phyloP scores from a whole-genome alignment of 2,113 vertebrate species.

The Columba janthina region DNA sequence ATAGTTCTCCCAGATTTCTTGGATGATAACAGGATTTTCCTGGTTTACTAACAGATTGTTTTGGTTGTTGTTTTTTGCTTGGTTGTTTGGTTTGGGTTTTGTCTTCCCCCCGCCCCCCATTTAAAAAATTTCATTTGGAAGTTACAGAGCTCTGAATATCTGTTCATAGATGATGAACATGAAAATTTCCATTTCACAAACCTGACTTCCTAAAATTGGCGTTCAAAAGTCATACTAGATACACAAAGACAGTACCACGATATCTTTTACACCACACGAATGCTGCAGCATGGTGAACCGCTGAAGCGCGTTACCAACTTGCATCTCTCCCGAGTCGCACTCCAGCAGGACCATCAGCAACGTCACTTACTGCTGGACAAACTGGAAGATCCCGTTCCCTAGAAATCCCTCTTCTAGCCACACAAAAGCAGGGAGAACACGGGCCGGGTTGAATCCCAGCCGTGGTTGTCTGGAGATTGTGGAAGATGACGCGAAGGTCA shows the following conservation, averaged over 20 bases:
- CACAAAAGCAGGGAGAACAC: neutral
- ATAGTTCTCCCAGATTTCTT: neutral
- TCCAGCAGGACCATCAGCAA: neutral
- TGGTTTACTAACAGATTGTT: neutral
- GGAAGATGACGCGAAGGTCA: neutral
- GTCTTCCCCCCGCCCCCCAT: no score
- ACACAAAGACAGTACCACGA: neutral
- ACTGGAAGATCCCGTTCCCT: neutral
- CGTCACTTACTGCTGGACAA: no score
- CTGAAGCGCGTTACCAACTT: neutral
- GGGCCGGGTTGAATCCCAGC: neutral
- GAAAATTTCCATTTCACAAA: neutral
- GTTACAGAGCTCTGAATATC: neutral
- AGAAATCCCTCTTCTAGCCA: neutral
- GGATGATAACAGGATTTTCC: neutral
- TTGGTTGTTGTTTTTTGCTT: neutral
- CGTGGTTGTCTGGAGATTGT: neutral
- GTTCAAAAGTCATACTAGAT: neutral
- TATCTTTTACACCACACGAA: neutral
- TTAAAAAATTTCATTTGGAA: neutral
- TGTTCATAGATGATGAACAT: neutral
- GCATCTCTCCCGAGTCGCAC: neutral
- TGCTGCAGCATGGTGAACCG: rapidly evolving
- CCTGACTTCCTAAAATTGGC: neutral
- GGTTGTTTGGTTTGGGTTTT: no score